These are phyloP conservation scores for Anoplolepis gracilipes DNA, from an alignment of 1,140 invertebrate genomes.

Conservation along the genomic window DNA sequence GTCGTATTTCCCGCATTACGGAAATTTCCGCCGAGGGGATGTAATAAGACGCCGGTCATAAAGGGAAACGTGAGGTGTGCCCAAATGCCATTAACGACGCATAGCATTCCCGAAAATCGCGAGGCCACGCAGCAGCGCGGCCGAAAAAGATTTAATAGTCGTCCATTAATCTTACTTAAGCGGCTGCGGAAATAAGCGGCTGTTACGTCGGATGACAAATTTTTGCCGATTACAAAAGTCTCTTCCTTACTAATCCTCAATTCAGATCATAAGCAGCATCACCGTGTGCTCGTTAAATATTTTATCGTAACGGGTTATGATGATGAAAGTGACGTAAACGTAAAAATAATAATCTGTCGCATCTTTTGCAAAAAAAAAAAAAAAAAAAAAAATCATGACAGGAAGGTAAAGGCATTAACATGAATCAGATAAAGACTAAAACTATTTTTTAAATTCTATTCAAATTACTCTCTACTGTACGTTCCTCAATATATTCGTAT, in stretches of 20 bases:
- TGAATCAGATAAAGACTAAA: neutral
- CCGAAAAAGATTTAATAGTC: conserved; percentile 25
- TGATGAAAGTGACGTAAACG: neutral
- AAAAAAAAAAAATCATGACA: neutral
- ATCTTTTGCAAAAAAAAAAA: neutral
- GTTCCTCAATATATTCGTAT: neutral
- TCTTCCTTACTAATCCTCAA: conserved; percentile 1
- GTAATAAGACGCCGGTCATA: conserved; percentile 40
- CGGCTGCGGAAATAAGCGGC: neutral
- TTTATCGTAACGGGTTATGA: neutral
- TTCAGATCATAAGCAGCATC: neutral
- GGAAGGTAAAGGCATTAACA: neutral
- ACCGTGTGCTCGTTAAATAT: neutral
- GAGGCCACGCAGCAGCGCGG: too few species aligned
- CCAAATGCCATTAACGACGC: conserved; percentile 18
- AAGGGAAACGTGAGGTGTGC: conserved; percentile 41
- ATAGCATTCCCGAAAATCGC: neutral
- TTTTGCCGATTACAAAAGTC: conserved; percentile 15
- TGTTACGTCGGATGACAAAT: conserved; percentile 30
- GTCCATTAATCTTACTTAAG: conserved; percentile 51
- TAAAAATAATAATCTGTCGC: neutral
- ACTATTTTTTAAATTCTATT: neutral
- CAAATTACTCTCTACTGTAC: neutral
- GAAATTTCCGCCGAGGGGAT: neutral
- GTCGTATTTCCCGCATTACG: conserved; percentile 62